Evolutionary conservation across 2,797 vertebrate species (phyloP).

Genomic region (Fundulus diaphanus): DNA sequence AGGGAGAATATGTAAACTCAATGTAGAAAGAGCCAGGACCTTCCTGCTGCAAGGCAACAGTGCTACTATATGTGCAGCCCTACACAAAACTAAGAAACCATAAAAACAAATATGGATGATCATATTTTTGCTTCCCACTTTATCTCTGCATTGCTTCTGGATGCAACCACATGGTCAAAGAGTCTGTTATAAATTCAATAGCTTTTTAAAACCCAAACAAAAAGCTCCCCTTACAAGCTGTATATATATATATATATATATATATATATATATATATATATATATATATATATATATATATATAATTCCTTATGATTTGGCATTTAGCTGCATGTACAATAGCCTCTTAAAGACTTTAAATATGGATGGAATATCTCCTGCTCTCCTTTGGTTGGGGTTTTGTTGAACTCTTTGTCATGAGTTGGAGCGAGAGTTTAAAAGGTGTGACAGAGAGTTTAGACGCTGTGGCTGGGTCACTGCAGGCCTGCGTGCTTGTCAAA

Average conservation of each 20-base stretch:
- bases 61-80: no score
- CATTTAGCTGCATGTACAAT: background rate
- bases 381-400: background rate
- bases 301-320: no score
- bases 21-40: no score
- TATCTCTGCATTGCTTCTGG: background rate
- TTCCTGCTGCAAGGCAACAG: no score
- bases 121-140: background rate
- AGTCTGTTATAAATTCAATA: background rate
- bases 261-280: no score
- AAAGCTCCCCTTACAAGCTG: background rate
- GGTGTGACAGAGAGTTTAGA: background rate
- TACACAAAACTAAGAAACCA: background rate
- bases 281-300: no score
- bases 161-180: background rate
- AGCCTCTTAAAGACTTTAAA: background rate
- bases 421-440: background rate
- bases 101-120: background rate
- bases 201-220: background rate
- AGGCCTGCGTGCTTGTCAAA: background rate
- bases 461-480: background rate
- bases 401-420: background rate
- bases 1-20: no score
- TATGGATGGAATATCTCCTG: background rate
- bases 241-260: no score